Conservation (phyloP, 2,888 invertebrate species). For the Baccha elongata region DNA sequence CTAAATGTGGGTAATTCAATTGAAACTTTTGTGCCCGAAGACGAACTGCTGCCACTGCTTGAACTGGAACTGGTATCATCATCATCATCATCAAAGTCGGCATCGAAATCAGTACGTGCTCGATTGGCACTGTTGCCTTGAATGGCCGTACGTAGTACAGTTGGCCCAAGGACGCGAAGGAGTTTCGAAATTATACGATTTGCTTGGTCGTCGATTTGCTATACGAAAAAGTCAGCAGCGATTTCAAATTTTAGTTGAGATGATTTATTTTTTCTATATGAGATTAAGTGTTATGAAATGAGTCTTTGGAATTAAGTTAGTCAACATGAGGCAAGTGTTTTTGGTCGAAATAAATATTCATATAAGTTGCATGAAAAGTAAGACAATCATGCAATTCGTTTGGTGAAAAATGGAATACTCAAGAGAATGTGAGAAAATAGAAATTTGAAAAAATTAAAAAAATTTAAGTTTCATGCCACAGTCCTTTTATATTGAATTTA, state of each 20-base stretch:
- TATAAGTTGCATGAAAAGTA: constrained; percentile 20
- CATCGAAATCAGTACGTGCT: constrained; percentile 83
- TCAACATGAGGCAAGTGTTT: constrained; percentile 20
- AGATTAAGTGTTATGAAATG: constrained; percentile 28
- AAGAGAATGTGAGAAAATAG: neutral
- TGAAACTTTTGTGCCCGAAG: constrained; percentile 83
- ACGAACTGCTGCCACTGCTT: constrained; percentile 50
- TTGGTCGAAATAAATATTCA: neutral
- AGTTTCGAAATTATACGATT: constrained; percentile 83
- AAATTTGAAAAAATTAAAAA: neutral
- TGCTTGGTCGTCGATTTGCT: constrained; percentile 82
- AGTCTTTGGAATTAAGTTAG: constrained; percentile 35
- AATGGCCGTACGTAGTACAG: constrained; percentile 83
- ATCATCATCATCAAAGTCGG: constrained; percentile 83
- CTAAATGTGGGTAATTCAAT: constrained; percentile 87
- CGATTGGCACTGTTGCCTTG: constrained; percentile 80
- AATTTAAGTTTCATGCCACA: constrained; percentile 14
- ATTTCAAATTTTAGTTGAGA: constrained; percentile 54
- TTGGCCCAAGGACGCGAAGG: constrained; percentile 90
- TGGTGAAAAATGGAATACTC: constrained; percentile 10
- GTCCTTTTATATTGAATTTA: neutral
- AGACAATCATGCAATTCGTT: constrained; percentile 6
- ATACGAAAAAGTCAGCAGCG: constrained; percentile 78
- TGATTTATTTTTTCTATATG: constrained; percentile 21
- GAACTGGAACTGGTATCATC: constrained; percentile 80